A percentile compares a stretch with the other conserved stretches of the same genome.
Evolutionary conservation across 2,797 vertebrate species (phyloP).

Genomic region (Argyrosomus regius): DNA sequence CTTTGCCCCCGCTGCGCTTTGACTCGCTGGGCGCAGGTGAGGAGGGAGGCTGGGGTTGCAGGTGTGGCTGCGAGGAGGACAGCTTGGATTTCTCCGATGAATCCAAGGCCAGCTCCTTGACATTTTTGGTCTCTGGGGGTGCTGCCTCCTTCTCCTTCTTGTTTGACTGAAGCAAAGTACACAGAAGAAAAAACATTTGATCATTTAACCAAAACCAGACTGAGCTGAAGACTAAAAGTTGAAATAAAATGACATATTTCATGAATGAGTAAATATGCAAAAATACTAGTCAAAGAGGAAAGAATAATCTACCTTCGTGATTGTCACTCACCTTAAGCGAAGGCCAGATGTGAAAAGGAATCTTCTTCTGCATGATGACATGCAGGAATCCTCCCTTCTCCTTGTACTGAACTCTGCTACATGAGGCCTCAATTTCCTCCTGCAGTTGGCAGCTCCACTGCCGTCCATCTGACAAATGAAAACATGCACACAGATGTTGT

Average conservation of each 20-base stretch:
- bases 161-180: conserved; percentile 76
- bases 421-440: conserved; percentile 95
- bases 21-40: conserved; percentile 74
- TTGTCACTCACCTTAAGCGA: conserved; percentile 89
- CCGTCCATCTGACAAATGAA: conserved; percentile 86
- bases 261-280: neutral
- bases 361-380: conserved; percentile 95
- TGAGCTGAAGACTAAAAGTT: neutral
- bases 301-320: neutral
- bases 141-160: conserved; percentile 86
- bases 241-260: neutral
- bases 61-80: conserved; percentile 34
- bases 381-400: conserved; percentile 93
- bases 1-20: conserved; percentile 78
- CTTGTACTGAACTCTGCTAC: conserved; percentile 92
- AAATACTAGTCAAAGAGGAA: neutral
- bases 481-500: neutral
- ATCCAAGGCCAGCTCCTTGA: conserved; percentile 82
- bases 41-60: conserved; percentile 51
- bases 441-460: conserved; percentile 94
- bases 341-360: conserved; percentile 95
- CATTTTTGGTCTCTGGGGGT: conserved; percentile 82
- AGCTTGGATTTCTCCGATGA: conserved; percentile 57
- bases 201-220: neutral
- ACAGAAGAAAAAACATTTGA: conserved; percentile 14